Percentiles rank a stretch among this genome's conserved stretches.
Conservation (phyloP, 1,140 invertebrate species). For the Tenebrio molitor region DNA sequence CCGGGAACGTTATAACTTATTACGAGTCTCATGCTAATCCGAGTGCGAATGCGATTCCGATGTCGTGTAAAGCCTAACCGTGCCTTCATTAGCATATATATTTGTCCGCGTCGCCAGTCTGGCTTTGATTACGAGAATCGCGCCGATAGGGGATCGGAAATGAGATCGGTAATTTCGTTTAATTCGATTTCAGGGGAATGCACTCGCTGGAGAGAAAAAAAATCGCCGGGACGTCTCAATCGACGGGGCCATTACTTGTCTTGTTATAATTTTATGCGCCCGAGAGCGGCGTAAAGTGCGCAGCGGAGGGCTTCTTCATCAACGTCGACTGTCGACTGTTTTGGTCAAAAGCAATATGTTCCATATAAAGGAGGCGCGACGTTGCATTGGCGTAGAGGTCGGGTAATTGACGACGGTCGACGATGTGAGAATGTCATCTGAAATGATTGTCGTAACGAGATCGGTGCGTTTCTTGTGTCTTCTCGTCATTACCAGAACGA, state of each 20-base stretch:
- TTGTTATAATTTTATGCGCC: slow-evolving; percentile 7
- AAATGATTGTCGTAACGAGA: too few species aligned
- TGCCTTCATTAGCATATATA: slow-evolving; percentile 56
- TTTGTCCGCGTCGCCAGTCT: slow-evolving; percentile 51
- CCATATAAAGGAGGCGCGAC: not conserved
- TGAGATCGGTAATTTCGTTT: slow-evolving; percentile 7
- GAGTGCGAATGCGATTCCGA: slow-evolving; percentile 48
- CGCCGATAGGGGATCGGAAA: slow-evolving; percentile 36
- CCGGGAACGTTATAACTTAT: slow-evolving; percentile 46
- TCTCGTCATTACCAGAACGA: too few species aligned
- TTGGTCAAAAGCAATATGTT: slow-evolving; percentile 29
- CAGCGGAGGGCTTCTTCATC: not conserved
- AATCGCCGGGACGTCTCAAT: slow-evolving; percentile 6
- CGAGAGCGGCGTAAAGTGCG: slow-evolving; percentile 4
- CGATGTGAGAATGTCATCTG: too few species aligned
- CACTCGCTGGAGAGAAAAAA: slow-evolving; percentile 15
- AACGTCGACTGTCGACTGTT: slow-evolving; percentile 8
- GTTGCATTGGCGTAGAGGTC: too few species aligned
- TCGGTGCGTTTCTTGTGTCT: too few species aligned
- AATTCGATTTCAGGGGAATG: slow-evolving; percentile 29
- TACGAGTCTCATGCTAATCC: slow-evolving; percentile 48
- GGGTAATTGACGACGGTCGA: too few species aligned
- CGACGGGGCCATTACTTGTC: slow-evolving; percentile 4
- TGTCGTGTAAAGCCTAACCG: slow-evolving; percentile 44
- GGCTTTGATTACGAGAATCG: slow-evolving; percentile 31